Percentiles rank a stretch among this genome's conserved stretches.
These are phyloP conservation scores for Grus americana DNA, from an alignment of 2,113 vertebrate genomes.

Conservation along the genomic window DNA sequence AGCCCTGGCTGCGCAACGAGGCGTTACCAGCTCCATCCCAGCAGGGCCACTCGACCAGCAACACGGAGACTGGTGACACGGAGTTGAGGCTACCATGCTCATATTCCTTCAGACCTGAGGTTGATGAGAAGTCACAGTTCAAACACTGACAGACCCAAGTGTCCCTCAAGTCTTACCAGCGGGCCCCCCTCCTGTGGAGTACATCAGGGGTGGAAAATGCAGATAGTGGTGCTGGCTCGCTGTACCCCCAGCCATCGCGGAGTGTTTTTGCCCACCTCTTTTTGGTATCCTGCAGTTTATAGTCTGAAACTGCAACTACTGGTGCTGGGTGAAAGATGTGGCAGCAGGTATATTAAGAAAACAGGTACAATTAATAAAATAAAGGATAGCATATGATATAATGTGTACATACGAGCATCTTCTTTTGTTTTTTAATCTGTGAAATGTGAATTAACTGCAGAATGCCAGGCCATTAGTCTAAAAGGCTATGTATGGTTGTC, in stretches of 20 bases:
- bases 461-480: slow-evolving; percentile 69
- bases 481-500: slow-evolving; percentile 63
- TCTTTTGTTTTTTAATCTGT: slow-evolving; percentile 48
- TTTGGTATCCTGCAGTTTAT: slow-evolving; percentile 63
- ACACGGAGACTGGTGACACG: rapidly evolving
- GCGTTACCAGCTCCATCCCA: not conserved
- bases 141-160: not conserved
- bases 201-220: not conserved
- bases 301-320: slow-evolving; percentile 36
- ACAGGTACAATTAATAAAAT: slow-evolving; percentile 76
- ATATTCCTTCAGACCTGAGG: slow-evolving; percentile 1
- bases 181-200: not conserved
- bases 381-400: slow-evolving; percentile 76
- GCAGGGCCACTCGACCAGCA: not conserved
- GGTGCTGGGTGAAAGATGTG: slow-evolving; percentile 32
- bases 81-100: not conserved
- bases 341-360: slow-evolving; percentile 71
- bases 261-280: slow-evolving; percentile 1
- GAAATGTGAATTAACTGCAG: slow-evolving; percentile 74
- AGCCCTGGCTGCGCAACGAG: not conserved
- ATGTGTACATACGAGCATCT: slow-evolving; percentile 75
- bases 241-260: not conserved
- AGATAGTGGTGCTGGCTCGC: not conserved
- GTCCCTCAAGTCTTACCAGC: not conserved
- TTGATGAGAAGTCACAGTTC: not conserved